Evolutionary conservation across 2,888 invertebrate genomes (phyloP).

Genomic region (Cheilosia urbana): DNA sequence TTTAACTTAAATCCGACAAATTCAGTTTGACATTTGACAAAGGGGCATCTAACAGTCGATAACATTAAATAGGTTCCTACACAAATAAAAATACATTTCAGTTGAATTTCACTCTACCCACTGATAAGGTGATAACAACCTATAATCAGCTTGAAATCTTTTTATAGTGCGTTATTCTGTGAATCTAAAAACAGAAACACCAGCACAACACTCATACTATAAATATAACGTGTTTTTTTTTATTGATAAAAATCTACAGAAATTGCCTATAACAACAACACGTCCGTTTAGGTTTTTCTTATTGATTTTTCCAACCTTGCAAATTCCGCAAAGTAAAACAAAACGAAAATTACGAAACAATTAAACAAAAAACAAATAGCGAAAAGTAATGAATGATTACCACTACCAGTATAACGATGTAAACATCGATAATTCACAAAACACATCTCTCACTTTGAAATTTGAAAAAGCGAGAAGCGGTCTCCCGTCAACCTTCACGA

Average conservation of each 20-base stretch:
- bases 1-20: too few species aligned
- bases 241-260: neutral
- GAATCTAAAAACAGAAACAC: constrained; percentile 7
- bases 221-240: constrained; percentile 25
- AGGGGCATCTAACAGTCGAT: too few species aligned
- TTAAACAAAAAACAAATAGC: constrained; percentile 21
- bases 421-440: too few species aligned
- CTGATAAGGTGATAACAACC: constrained; percentile 1
- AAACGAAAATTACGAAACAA: constrained; percentile 30
- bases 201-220: neutral
- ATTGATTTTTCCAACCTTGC: constrained; percentile 38
- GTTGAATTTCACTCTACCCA: too few species aligned
- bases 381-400: constrained; percentile 5
- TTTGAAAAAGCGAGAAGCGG: too few species aligned
- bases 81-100: too few species aligned
- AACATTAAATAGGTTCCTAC: too few species aligned
- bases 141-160: neutral
- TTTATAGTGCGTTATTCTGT: neutral
- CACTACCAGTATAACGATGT: too few species aligned
- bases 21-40: too few species aligned
- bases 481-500: too few species aligned
- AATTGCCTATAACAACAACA: neutral
- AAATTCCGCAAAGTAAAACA: neutral
- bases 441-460: too few species aligned
- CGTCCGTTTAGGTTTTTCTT: neutral